A percentile compares a stretch with the other conserved stretches of the same genome.
phyloP scores from a whole-genome alignment of 2,797 vertebrate species.

The Molossus molossus region DNA sequence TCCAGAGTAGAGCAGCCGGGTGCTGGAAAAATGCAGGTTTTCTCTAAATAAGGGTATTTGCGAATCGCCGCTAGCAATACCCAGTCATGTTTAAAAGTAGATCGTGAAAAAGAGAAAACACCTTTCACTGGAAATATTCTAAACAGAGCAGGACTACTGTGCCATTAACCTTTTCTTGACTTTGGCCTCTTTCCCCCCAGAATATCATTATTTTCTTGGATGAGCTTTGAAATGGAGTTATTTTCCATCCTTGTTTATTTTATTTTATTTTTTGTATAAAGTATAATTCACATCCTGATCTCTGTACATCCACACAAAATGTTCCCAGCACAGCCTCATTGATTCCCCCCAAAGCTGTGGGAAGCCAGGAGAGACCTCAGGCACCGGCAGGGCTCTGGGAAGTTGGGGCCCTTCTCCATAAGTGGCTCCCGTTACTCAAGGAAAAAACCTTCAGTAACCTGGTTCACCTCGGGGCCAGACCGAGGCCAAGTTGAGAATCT shows the following conservation, averaged over 20 bases:
- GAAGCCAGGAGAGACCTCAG: neutral
- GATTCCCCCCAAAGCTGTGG: neutral
- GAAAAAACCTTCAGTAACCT: neutral
- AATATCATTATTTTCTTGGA: conserved; percentile 76
- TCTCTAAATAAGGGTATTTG: conserved; percentile 40
- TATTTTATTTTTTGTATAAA: neutral
- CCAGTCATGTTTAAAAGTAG: conserved; percentile 46
- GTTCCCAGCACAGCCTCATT: conserved; percentile 62
- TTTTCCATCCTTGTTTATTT: neutral
- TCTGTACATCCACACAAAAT: conserved; percentile 62
- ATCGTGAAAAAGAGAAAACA: conserved; percentile 61
- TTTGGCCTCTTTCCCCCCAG: conserved; percentile 67
- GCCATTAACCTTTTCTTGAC: conserved; percentile 44
- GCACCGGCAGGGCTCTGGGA: neutral
- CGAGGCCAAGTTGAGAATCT: neutral
- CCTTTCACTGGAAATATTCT: neutral
- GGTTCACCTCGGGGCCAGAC: neutral
- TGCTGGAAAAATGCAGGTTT: conserved; percentile 47
- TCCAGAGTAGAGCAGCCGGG: neutral
- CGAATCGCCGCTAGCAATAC: neutral
- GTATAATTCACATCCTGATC: conserved; percentile 44
- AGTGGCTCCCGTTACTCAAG: neutral
- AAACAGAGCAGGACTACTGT: neutral
- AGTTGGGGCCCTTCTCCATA: neutral
- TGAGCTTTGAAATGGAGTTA: conserved; percentile 64